Conservation (phyloP, 2,797 vertebrate genomes). For the Apodemus agrarius region DNA sequence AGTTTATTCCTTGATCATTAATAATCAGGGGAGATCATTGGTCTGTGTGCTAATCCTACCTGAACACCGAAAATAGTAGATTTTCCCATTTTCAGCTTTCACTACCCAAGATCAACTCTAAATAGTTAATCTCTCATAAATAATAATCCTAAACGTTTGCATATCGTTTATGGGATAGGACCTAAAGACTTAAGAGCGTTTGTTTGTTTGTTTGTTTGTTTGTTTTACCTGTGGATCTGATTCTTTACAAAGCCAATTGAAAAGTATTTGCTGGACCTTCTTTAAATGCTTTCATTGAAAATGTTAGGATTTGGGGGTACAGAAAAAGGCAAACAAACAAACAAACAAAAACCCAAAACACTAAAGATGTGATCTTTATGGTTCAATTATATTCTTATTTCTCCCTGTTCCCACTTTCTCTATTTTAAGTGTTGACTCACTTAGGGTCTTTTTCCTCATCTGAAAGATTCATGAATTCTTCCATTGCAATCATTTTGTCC, state of each 20-base stretch:
- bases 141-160: neutral
- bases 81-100: neutral
- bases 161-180: neutral
- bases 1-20: neutral
- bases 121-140: neutral
- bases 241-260: neutral
- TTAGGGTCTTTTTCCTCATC: neutral
- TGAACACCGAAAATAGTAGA: neutral
- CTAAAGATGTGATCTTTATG: neutral
- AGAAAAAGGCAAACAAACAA: neutral
- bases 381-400: neutral
- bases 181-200: neutral
- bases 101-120: neutral
- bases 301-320: neutral
- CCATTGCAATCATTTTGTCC: neutral
- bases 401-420: neutral
- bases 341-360: neutral
- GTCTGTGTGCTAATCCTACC: neutral
- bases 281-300: neutral
- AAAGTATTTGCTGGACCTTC: neutral
- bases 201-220: neutral
- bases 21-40: neutral
- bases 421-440: neutral
- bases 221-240: neutral
- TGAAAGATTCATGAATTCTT: neutral